A percentile compares a stretch with the other conserved stretches of the same genome.
Conservation (phyloP, 2,888 invertebrate genomes). For the Apodemia mormo region DNA sequence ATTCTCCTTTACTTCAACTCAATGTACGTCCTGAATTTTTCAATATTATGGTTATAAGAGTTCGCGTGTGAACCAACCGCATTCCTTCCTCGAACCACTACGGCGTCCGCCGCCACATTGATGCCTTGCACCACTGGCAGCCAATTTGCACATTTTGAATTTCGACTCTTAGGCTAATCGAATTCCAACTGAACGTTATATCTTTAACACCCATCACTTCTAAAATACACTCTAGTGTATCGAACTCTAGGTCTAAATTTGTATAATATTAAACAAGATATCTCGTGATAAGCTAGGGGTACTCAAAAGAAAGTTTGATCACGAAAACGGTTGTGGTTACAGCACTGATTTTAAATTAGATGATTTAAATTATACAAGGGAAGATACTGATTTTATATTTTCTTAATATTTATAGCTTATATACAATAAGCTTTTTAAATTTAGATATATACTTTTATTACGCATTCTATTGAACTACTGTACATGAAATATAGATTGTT, state of each 20-base stretch:
- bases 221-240: slow-evolving; percentile 19
- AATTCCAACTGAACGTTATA: slow-evolving; percentile 20
- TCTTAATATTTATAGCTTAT: too few species aligned
- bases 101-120: slow-evolving; percentile 28
- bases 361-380: slow-evolving; percentile 30
- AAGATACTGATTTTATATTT: too few species aligned
- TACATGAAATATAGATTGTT: too few species aligned
- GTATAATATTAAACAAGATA: slow-evolving; percentile 15
- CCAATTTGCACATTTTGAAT: slow-evolving; percentile 42
- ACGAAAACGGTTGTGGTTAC: slow-evolving; percentile 35
- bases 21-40: neutral
- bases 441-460: too few species aligned
- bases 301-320: slow-evolving; percentile 33
- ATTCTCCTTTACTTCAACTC: too few species aligned
- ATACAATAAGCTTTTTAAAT: too few species aligned
- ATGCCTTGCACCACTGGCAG: slow-evolving; percentile 35
- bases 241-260: neutral
- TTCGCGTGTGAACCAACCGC: slow-evolving; percentile 37
- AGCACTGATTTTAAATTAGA: slow-evolving; percentile 38
- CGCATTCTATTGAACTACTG: too few species aligned
- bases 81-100: slow-evolving; percentile 33
- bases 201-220: neutral
- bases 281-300: slow-evolving; percentile 24
- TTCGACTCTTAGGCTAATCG: slow-evolving; percentile 32
- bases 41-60: slow-evolving; percentile 25